Conservation (phyloP, 1,140 invertebrate genomes). For the Lordiphosa mommai region DNA sequence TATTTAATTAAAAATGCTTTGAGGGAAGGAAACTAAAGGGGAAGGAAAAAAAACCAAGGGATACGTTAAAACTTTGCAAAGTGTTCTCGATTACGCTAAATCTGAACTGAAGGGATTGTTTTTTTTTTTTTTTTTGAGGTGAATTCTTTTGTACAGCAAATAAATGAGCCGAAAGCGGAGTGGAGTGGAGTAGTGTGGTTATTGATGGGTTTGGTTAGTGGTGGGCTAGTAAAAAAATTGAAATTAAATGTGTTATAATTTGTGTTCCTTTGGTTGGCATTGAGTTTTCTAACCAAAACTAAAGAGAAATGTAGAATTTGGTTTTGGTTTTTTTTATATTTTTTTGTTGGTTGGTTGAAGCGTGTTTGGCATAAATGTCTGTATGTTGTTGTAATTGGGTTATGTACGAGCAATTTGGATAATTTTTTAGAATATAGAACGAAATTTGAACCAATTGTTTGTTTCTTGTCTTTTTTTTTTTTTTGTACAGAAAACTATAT, state of each 20-base stretch:
- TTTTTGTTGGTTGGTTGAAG: constrained; percentile 33
- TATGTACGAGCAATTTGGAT: constrained; percentile 15
- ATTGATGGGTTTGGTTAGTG: constrained; percentile 22
- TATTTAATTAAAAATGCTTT: constrained; percentile 38
- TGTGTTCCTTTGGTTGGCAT: constrained; percentile 44
- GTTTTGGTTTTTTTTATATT: constrained; percentile 1
- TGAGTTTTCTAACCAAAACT: constrained; percentile 34
- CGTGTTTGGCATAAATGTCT: constrained; percentile 34
- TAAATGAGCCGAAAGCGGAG: constrained; percentile 60
- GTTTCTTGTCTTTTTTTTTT: constrained; percentile 30
- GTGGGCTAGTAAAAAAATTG: constrained; percentile 22
- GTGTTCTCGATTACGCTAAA: constrained; percentile 57
- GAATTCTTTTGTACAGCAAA: constrained; percentile 63
- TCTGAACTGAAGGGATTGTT: constrained; percentile 24
- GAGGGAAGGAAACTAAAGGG: constrained; percentile 41
- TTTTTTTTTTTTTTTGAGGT: constrained; percentile 19
- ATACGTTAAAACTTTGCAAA: constrained; percentile 43
- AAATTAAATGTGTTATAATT: constrained; percentile 17
- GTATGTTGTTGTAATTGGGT: constrained; percentile 9
- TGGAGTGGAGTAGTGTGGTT: constrained; percentile 31
- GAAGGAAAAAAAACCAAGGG: constrained; percentile 30
- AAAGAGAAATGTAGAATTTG: constrained; percentile 5
- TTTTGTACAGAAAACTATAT: constrained; percentile 51
- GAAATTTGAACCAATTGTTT: constrained; percentile 78
- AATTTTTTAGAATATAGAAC: constrained; percentile 74